Conservation (phyloP, 2,113 vertebrate species). For the Mustelus asterias region DNA sequence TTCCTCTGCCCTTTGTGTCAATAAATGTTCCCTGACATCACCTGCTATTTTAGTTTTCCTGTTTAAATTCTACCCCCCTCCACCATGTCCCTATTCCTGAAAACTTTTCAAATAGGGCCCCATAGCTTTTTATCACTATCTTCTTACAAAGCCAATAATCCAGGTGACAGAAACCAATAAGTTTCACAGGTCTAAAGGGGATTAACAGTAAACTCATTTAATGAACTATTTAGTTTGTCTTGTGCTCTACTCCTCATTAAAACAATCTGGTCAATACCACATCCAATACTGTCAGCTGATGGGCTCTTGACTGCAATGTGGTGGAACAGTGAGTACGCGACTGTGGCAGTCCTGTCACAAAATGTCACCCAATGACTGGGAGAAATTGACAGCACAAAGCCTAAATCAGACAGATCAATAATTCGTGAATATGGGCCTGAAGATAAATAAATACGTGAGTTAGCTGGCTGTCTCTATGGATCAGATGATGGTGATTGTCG, state of each 20-base stretch:
- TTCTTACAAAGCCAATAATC: conserved; percentile 14
- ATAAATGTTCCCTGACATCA: neutral
- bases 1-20: neutral
- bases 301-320: neutral
- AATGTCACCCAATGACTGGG: conserved; percentile 20
- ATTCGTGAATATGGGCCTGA: conserved; percentile 1
- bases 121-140: neutral
- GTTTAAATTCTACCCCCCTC: neutral
- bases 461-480: neutral
- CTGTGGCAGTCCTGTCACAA: conserved; percentile 26
- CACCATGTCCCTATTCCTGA: neutral
- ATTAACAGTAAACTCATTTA: conserved; percentile 33
- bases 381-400: conserved; percentile 34
- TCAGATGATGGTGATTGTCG: neutral
- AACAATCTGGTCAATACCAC: conserved; percentile 29
- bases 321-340: neutral
- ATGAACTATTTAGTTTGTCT: conserved; percentile 30
- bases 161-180: neutral
- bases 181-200: conserved; percentile 15
- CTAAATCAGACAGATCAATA: conserved; percentile 32
- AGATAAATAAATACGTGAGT: conserved; percentile 28
- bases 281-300: conserved; percentile 19
- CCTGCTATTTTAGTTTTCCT: neutral
- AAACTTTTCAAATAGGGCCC: neutral
- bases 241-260: conserved; percentile 32